Evolutionary conservation across 2,113 vertebrate genomes (phyloP).

Genomic region (Uropsilus gracilis): DNA sequence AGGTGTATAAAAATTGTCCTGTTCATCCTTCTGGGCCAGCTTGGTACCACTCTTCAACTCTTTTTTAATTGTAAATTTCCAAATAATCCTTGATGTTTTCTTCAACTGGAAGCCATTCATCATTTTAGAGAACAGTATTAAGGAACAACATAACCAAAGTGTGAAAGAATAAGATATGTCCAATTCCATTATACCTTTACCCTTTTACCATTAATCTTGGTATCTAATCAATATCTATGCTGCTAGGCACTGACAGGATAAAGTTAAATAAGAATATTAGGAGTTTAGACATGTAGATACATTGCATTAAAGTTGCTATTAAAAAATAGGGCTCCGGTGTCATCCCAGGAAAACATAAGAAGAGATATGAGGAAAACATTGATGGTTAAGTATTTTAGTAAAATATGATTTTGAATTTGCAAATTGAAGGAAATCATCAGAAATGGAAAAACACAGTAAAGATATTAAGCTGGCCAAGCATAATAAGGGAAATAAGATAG

Average conservation of each 20-base stretch:
- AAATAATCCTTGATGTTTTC: neutral
- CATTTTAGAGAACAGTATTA: neutral
- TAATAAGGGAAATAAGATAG: neutral
- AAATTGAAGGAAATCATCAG: neutral
- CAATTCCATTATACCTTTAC: too few relatives aligned
- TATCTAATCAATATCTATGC: too few relatives aligned
- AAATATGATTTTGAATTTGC: neutral
- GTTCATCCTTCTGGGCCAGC: neutral
- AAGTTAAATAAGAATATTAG: neutral
- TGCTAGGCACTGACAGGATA: accelerated
- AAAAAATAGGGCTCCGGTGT: neutral
- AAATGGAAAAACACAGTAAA: neutral
- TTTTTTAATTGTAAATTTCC: neutral
- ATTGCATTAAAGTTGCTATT: neutral
- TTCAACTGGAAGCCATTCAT: neutral
- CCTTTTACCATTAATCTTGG: neutral
- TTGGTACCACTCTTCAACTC: neutral
- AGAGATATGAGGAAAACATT: neutral
- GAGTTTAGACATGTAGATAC: neutral
- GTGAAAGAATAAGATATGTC: neutral
- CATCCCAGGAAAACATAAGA: neutral
- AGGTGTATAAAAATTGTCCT: neutral
- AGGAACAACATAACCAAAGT: neutral
- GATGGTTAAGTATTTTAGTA: neutral
- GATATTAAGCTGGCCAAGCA: accelerated